phyloP scores from a whole-genome alignment of 2,888 invertebrate genomes.

The Sarcophaga variegata region DNA sequence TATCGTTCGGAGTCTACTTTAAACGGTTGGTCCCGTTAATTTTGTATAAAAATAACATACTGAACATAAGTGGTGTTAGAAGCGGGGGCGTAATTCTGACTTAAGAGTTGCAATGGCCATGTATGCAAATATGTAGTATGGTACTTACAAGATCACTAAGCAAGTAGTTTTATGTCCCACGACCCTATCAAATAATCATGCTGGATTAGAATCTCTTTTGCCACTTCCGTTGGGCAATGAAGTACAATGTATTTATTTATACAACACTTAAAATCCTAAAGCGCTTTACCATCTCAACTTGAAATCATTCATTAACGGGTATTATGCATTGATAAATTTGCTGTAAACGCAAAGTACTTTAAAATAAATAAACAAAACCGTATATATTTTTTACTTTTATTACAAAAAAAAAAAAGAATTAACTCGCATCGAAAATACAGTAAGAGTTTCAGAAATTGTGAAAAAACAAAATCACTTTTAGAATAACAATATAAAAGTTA shows the following conservation, averaged over 20 bases:
- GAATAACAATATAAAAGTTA: no score
- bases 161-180: slow-evolving; percentile 95
- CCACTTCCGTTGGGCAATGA: slow-evolving; percentile 94
- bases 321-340: slow-evolving; percentile 95
- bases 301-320: slow-evolving; percentile 92
- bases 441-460: background rate
- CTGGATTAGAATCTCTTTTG: slow-evolving; percentile 94
- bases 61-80: no score
- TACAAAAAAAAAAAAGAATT: background rate
- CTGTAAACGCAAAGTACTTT: slow-evolving; percentile 94
- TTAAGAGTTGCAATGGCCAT: no score
- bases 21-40: no score
- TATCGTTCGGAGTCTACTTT: no score
- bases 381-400: no score
- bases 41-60: no score
- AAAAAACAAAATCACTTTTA: slow-evolving; percentile 34
- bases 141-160: slow-evolving; percentile 93
- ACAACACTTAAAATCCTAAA: slow-evolving; percentile 93
- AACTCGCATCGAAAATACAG: background rate
- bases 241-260: slow-evolving; percentile 93
- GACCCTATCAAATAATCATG: slow-evolving; percentile 94
- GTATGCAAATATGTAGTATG: background rate
- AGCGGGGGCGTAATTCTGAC: no score
- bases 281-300: slow-evolving; percentile 92
- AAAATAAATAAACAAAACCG: slow-evolving; percentile 52